These are phyloP conservation scores for Eupithecia exiguata DNA, from an alignment of 2,888 invertebrate species.

Conservation along the genomic window DNA sequence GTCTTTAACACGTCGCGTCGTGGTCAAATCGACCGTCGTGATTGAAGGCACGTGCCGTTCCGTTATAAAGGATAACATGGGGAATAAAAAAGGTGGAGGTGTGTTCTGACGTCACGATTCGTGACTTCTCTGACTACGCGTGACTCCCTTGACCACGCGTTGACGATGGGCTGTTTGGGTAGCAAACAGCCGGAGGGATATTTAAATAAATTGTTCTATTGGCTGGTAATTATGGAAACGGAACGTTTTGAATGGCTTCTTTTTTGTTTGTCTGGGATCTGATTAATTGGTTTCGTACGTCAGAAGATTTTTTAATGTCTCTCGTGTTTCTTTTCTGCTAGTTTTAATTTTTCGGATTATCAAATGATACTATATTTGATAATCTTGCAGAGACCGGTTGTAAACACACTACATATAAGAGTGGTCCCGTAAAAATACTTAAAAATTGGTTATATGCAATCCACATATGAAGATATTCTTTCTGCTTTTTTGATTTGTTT, in stretches of 20 bases:
- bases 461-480: too few species aligned
- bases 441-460: too few species aligned
- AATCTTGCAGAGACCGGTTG: too few species aligned
- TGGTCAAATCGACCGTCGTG: conserved; percentile 38
- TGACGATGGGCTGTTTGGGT: conserved; percentile 30
- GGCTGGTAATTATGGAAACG: conserved; percentile 11
- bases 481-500: too few species aligned
- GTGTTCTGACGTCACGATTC: conserved; percentile 58
- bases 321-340: not conserved
- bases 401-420: too few species aligned
- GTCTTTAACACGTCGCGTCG: conserved; percentile 31
- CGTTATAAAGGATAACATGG: conserved; percentile 45
- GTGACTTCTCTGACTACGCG: conserved; percentile 55
- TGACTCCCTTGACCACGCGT: conserved; percentile 59
- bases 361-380: too few species aligned
- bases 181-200: conserved; percentile 13
- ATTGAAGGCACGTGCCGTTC: conserved; percentile 46
- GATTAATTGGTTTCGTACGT: not conserved
- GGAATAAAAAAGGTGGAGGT: conserved; percentile 48
- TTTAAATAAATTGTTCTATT: conserved; percentile 9
- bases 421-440: too few species aligned
- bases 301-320: not conserved
- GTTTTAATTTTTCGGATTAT: not conserved
- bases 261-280: not conserved
- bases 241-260: not conserved